Conservation (phyloP, 2,888 invertebrate species). For the Laothoe populi region DNA sequence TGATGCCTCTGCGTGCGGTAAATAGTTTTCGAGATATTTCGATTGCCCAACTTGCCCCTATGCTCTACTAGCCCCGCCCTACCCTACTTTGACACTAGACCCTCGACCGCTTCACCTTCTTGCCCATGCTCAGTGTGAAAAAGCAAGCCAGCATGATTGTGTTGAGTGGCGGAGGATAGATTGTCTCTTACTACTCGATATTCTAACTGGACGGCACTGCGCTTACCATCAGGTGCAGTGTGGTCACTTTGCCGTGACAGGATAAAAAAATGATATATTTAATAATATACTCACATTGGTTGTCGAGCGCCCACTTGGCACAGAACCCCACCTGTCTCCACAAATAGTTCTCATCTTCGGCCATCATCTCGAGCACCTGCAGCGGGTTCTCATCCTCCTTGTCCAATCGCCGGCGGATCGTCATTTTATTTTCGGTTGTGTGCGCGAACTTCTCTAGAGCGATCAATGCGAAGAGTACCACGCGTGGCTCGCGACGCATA, state of each 20-base stretch:
- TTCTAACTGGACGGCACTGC: too few species aligned
- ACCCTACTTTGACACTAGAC: too few species aligned
- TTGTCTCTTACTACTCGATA: too few species aligned
- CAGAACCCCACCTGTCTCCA: slow-evolving; percentile 96
- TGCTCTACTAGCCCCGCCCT: too few species aligned
- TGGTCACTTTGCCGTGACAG: neutral
- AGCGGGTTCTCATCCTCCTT: slow-evolving; percentile 87
- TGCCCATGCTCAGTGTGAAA: too few species aligned
- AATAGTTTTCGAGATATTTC: too few species aligned
- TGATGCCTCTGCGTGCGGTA: too few species aligned
- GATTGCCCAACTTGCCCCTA: too few species aligned
- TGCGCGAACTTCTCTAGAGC: slow-evolving; percentile 97
- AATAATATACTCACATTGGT: slow-evolving; percentile 85
- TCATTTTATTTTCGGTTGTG: slow-evolving; percentile 94
- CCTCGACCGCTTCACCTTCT: too few species aligned
- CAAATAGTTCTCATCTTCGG: slow-evolving; percentile 85
- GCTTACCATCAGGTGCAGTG: neutral
- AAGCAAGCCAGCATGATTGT: too few species aligned
- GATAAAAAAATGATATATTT: neutral
- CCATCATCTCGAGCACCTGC: slow-evolving; percentile 87
- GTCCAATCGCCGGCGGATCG: slow-evolving; percentile 88
- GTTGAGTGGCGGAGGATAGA: too few species aligned
- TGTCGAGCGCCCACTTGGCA: slow-evolving; percentile 96
- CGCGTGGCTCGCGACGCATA: slow-evolving; percentile 86
- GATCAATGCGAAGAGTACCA: slow-evolving; percentile 93